Evolutionary conservation across 2,888 invertebrate species (phyloP).

Genomic region (Chymomyza amoena): DNA sequence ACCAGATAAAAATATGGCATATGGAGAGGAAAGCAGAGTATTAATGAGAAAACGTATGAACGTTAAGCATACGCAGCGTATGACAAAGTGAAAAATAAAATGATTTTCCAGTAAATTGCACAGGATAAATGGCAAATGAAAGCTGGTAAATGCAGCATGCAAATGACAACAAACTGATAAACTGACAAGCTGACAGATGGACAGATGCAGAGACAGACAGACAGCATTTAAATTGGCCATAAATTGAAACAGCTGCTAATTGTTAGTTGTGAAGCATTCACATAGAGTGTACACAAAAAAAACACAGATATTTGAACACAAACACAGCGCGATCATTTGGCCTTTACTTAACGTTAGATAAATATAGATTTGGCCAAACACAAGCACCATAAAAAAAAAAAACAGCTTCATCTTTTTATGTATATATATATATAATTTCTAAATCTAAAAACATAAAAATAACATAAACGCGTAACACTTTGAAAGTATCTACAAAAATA

Average conservation of each 20-base stretch:
- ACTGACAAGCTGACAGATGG: background rate
- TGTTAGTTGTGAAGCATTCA: background rate
- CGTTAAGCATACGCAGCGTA: constrained; percentile 11
- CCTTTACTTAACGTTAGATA: background rate
- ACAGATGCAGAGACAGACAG: too few species aligned
- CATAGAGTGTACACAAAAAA: background rate
- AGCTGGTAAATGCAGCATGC: constrained; percentile 23
- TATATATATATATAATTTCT: background rate
- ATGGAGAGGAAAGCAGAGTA: background rate
- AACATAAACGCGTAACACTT: background rate
- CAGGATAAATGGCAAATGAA: constrained; percentile 14
- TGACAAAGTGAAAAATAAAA: constrained; percentile 19
- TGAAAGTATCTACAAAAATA: constrained; percentile 9
- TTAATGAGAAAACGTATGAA: background rate
- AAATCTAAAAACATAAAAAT: background rate
- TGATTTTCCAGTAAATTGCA: constrained; percentile 67
- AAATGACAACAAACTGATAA: constrained; percentile 18
- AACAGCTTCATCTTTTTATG: too few species aligned
- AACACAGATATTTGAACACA: constrained; percentile 3
- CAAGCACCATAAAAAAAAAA: background rate
- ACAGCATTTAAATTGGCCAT: background rate
- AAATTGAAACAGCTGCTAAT: background rate
- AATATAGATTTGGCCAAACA: background rate
- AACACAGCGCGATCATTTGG: background rate
- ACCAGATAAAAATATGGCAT: background rate